These are phyloP conservation scores for Tauraco hartlaubi DNA, from an alignment of 2,797 vertebrate species.

Conservation along the genomic window DNA sequence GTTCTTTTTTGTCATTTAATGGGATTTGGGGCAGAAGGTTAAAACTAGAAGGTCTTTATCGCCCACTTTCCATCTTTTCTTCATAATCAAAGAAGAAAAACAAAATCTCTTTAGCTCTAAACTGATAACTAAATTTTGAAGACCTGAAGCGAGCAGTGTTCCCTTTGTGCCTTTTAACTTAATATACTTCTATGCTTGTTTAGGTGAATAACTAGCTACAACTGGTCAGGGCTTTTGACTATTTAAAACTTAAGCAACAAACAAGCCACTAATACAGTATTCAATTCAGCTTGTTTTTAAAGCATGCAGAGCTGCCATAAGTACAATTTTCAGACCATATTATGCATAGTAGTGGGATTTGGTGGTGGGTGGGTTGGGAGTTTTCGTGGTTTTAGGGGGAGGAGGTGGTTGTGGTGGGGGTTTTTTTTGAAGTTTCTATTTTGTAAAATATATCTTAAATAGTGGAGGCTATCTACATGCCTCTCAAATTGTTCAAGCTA, in stretches of 20 bases:
- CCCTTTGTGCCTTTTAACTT: background rate
- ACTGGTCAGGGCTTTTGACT: background rate
- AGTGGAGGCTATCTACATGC: background rate
- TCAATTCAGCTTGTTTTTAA: background rate
- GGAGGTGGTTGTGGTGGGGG: too few relatives aligned
- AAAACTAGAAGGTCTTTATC: background rate
- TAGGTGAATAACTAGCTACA: background rate
- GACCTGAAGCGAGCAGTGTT: background rate
- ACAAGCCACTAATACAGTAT: background rate
- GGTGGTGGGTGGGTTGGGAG: background rate
- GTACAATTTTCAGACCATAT: background rate
- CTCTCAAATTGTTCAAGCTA: background rate
- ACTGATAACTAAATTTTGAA: background rate
- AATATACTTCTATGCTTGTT: background rate
- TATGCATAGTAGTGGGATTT: background rate
- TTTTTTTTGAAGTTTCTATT: background rate
- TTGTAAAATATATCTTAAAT: background rate
- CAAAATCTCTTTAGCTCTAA: background rate
- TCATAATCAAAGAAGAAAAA: background rate
- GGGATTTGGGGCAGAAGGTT: background rate
- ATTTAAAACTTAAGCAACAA: background rate
- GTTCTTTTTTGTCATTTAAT: background rate
- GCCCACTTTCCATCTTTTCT: background rate
- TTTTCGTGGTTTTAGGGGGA: background rate
- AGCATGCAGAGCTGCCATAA: background rate